phyloP scores from a whole-genome alignment of 2,888 invertebrate genomes.

The Napeogenes inachia region DNA sequence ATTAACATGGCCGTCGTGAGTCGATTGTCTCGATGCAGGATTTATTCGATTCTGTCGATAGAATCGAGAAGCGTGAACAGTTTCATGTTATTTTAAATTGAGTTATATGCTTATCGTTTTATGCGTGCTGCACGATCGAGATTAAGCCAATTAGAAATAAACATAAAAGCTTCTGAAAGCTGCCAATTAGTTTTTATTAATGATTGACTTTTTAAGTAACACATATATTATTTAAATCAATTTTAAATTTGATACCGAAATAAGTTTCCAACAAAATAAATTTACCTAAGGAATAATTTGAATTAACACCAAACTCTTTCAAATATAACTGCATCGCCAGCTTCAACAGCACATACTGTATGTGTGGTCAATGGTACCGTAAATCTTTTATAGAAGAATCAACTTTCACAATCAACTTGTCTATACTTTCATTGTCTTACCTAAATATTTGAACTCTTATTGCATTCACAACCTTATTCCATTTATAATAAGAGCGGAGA shows the following conservation, averaged over 20 bases:
- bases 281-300: too few relatives aligned
- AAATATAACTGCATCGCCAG: background rate
- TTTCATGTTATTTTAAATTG: conserved; percentile 29
- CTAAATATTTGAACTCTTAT: conserved; percentile 1
- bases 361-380: conserved; percentile 12
- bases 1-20: conserved; percentile 32
- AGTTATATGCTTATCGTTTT: conserved; percentile 28
- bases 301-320: background rate
- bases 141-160: conserved; percentile 6
- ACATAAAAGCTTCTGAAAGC: background rate
- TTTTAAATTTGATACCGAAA: too few relatives aligned
- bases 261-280: too few relatives aligned
- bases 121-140: conserved; percentile 24
- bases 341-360: background rate
- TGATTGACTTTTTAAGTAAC: background rate
- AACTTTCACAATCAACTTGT: conserved; percentile 35
- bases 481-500: conserved; percentile 10
- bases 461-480: conserved; percentile 17
- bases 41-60: conserved; percentile 48
- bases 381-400: conserved; percentile 24
- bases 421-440: conserved; percentile 20
- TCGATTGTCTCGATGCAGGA: conserved; percentile 49
- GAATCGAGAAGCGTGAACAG: conserved; percentile 19
- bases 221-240: background rate
- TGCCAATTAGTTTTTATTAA: background rate